Evolutionary conservation across 37 sponge, comb jelly and placozoan genomes (phyloP), one percentile per base, ranked within the genome.

Genomic region (Axinella damicornis): DNA sequence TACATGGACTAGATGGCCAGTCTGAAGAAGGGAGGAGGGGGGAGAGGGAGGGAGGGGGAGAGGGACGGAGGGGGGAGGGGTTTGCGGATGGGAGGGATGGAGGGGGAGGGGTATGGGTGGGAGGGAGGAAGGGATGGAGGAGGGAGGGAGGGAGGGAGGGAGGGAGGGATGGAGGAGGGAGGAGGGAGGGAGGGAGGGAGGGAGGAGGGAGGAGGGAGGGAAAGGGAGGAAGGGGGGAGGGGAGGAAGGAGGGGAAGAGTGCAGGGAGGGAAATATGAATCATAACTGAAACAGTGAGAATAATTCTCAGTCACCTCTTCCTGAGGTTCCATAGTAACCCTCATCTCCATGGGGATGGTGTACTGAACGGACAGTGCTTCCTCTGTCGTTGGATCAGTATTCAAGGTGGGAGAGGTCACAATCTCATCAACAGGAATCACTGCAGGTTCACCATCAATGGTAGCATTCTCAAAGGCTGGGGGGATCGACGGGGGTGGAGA

Each of bases 1-100:
- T 16, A 95, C 81, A 46, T 92, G 81, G 25, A 95, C 88, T 60
- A 95, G 70, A 46, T 95, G 87, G 41, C 93, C 79, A 53, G 83
- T 85, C 93, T 89, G 84, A 15, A 46, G 46, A 9, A 9, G 46
- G 46, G 9, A 9, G 9, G 46, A 9, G 46, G 9, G 46, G 46
- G 46, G 9, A 9, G 46, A 46, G 9, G 46, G 46, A 9, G 9
- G 46, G 46, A 46, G 9, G 46, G 46, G 46, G 9, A 9, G 9
- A 9, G 9, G 46, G 46, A 9, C 4, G 46, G 46, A 9, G 9
- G 46, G 46, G 46, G 9, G 46, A 9, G 9, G 9, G 46, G 46
- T n/a, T n/a, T n/a, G n/a, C n/a, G n/a, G n/a, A n/a, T 4, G 46
- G 46, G 46, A 46, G 46, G 46, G 6, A 46, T 4, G 46, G 9